These are phyloP conservation scores for Brachionus koreanus DNA, from an alignment of 1,140 invertebrate genomes.

Conservation along the genomic window DNA sequence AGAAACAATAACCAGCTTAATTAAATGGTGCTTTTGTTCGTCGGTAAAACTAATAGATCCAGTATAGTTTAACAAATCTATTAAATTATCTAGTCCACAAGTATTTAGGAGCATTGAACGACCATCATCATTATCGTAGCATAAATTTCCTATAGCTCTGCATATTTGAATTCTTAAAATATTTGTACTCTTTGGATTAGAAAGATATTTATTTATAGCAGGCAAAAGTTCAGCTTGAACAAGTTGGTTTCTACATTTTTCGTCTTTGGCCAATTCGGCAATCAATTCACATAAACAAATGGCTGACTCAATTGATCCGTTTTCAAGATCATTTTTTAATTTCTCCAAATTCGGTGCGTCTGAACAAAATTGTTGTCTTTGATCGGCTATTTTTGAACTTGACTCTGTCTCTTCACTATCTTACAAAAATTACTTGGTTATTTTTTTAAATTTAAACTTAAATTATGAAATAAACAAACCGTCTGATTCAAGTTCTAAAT, in stretches of 20 bases:
- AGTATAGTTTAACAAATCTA: neutral
- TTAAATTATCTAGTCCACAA: neutral
- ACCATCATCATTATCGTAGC: constrained; percentile 36
- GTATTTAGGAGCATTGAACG: neutral
- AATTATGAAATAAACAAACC: neutral
- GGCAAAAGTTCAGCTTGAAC: neutral
- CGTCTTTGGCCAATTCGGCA: constrained; percentile 41
- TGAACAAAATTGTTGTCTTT: neutral
- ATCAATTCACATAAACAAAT: neutral
- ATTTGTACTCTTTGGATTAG: neutral
- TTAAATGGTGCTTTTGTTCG: neutral
- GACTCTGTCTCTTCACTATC: constrained; percentile 11
- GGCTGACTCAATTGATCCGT: neutral
- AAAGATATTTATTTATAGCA: neutral
- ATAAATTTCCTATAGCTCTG: constrained; percentile 19
- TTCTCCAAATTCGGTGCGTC: neutral
- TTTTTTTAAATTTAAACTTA: neutral
- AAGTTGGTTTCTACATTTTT: neutral
- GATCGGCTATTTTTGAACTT: neutral
- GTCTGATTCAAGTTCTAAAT: constrained; percentile 3
- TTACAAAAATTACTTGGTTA: neutral
- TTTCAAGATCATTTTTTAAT: neutral
- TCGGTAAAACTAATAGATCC: neutral
- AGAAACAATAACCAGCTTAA: neutral
- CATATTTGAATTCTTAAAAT: constrained; percentile 28